Percentiles rank a stretch among this genome's conserved stretches.
Conservation (phyloP, 2,113 vertebrate species). For the Emydura subglobosa region DNA sequence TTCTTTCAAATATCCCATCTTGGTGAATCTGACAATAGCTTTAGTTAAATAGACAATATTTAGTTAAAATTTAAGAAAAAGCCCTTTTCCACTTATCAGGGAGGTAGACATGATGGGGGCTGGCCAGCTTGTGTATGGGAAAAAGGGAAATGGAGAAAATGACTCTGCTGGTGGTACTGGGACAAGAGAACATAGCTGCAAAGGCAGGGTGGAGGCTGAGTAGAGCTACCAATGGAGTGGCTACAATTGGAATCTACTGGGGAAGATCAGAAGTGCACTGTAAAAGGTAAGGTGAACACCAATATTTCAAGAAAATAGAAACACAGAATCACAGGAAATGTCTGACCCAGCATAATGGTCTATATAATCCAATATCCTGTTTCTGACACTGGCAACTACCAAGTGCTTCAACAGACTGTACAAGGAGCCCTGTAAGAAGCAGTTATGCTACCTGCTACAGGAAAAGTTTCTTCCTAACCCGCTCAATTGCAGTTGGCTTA, state of each 20-base stretch:
- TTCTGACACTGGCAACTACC: neutral
- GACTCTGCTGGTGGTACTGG: neutral
- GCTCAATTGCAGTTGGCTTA: neutral
- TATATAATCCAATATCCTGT: neutral
- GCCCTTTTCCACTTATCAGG: neutral
- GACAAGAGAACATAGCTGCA: neutral
- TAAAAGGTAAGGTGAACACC: rapidly evolving
- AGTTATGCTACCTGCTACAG: neutral
- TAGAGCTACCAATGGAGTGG: neutral
- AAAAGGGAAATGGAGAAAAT: neutral
- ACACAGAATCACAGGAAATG: neutral
- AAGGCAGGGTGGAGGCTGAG: neutral
- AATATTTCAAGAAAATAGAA: neutral
- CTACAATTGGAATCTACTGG: neutral
- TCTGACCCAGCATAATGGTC: neutral
- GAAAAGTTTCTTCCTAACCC: neutral
- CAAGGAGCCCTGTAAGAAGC: neutral
- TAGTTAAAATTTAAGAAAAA: neutral
- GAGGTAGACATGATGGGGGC: neutral
- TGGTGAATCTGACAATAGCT: neutral
- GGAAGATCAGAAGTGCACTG: neutral
- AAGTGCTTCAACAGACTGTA: neutral
- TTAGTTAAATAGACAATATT: neutral
- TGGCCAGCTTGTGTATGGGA: neutral
- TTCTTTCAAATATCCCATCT: neutral